phyloP scores from a whole-genome alignment of 2,113 vertebrate genomes.

The Arvicanthis niloticus region DNA sequence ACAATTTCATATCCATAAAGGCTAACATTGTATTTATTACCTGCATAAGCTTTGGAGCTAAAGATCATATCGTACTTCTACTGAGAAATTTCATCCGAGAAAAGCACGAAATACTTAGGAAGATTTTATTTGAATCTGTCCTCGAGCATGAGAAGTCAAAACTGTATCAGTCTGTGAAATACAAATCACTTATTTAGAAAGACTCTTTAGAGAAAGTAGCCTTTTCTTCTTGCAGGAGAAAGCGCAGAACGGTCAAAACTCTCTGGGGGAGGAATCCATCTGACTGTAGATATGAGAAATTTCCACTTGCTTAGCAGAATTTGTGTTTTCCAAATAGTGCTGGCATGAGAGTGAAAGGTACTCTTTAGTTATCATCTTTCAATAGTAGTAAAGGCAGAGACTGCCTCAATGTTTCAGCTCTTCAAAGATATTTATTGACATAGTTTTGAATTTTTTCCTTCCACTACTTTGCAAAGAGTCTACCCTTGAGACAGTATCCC shows the following conservation, averaged over 20 bases:
- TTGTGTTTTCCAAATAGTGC: neutral
- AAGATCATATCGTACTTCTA: neutral
- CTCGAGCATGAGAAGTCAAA: neutral
- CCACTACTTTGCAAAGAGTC: neutral
- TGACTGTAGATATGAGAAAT: neutral
- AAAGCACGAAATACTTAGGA: neutral
- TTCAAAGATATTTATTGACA: neutral
- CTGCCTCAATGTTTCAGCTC: neutral
- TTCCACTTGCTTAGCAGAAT: slow-evolving; percentile 16
- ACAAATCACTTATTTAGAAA: neutral
- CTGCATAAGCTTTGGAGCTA: neutral
- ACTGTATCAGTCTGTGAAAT: neutral
- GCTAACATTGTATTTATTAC: neutral
- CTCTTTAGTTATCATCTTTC: neutral
- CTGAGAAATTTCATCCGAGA: neutral
- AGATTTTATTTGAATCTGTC: slow-evolving; percentile 38
- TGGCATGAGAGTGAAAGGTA: neutral
- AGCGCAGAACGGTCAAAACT: neutral
- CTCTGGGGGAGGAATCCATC: neutral
- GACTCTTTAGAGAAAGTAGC: neutral
- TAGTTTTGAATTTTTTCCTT: slow-evolving; percentile 17
- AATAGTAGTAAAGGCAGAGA: neutral
- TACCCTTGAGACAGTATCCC: neutral
- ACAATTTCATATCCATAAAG: neutral
- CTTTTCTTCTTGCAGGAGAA: neutral